These are phyloP conservation scores for Indicator maculatus DNA, from an alignment of 2,113 vertebrate genomes.

Conservation along the genomic window DNA sequence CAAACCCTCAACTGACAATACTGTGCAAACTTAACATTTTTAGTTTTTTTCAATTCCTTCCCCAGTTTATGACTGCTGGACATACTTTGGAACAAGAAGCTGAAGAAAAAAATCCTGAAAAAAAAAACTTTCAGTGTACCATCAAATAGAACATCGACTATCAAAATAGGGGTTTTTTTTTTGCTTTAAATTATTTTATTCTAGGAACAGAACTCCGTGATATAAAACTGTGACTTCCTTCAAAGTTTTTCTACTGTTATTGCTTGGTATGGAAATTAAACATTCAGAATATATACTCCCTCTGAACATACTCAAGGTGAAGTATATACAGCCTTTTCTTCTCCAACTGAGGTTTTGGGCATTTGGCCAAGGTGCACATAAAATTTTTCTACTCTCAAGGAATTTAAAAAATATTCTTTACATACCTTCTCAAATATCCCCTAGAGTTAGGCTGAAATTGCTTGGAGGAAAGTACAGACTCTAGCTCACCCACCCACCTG, in stretches of 20 bases:
- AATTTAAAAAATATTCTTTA: slow-evolving; percentile 23
- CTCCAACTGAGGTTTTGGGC: background rate
- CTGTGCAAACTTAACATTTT: background rate
- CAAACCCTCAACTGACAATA: background rate
- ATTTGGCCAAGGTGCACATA: background rate
- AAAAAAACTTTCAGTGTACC: background rate
- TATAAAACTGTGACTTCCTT: background rate
- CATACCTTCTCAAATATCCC: slow-evolving; percentile 8
- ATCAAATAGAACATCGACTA: background rate
- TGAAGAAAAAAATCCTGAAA: background rate
- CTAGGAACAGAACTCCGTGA: background rate
- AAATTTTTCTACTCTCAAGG: background rate
- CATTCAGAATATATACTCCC: background rate
- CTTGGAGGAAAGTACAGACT: background rate
- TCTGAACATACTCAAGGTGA: background rate
- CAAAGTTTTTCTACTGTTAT: background rate
- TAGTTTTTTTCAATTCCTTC: background rate
- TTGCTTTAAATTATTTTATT: background rate
- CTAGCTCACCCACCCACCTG: background rate
- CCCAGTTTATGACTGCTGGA: background rate
- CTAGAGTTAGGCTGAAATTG: background rate
- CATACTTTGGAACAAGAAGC: background rate
- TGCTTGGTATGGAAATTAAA: background rate
- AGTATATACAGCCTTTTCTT: slow-evolving; percentile 11
- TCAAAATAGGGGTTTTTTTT: background rate